Evolutionary conservation across 35 echinoderm and acorn worm species (phyloP).

Genomic region (Apostichopus japonicus): DNA sequence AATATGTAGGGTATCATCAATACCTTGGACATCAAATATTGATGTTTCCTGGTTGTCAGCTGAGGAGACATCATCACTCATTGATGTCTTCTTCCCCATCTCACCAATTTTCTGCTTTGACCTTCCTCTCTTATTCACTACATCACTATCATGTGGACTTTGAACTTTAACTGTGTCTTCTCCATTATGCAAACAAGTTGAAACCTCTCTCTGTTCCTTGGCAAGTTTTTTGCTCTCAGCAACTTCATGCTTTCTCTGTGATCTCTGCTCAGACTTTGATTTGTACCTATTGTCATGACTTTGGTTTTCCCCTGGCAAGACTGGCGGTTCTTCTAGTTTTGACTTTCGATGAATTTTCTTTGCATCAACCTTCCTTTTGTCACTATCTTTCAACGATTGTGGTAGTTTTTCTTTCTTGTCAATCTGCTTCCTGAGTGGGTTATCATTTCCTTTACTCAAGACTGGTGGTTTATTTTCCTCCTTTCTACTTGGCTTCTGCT

Average conservation of each 20-base stretch:
- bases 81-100: not conserved
- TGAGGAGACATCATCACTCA: not conserved
- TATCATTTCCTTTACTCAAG: too few relatives aligned
- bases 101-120: not conserved
- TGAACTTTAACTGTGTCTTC: constrained; percentile 2
- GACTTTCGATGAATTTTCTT: not conserved
- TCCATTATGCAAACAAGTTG: not conserved
- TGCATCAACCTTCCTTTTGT: not conserved
- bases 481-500: not conserved
- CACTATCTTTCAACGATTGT: not conserved
- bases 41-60: constrained; percentile 6
- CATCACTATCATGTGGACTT: not conserved
- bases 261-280: not conserved
- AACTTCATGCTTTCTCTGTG: not conserved
- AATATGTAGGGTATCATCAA: constrained; percentile 25
- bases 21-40: constrained; percentile 49
- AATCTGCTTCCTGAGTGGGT: too few relatives aligned
- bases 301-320: constrained; percentile 8
- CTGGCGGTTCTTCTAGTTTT: not conserved
- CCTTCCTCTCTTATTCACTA: not conserved
- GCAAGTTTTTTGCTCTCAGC: not conserved
- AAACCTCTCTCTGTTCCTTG: not conserved
- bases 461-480: not conserved
- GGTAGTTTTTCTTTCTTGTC: too few relatives aligned
- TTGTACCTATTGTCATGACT: not conserved